Percentiles rank a stretch among this genome's conserved stretches.
Conservation (phyloP, 2,113 vertebrate genomes). For the Prionailurus viverrinus region DNA sequence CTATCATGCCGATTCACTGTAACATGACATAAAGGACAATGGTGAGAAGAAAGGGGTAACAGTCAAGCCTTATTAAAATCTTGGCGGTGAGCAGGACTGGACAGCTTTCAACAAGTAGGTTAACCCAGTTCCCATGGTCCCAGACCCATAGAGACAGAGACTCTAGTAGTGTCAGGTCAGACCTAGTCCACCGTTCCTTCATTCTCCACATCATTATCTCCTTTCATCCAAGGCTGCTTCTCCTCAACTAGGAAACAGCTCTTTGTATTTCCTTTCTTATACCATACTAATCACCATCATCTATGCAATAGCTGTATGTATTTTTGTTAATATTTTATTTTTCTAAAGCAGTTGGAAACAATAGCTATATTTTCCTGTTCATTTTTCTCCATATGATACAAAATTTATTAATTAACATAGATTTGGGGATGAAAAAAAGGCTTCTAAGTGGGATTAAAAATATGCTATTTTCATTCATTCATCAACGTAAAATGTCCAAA, state of each 20-base stretch:
- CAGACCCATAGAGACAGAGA: background rate
- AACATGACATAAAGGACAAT: background rate
- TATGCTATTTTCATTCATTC: background rate
- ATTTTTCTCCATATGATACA: background rate
- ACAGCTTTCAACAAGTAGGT: background rate
- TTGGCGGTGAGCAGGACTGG: background rate
- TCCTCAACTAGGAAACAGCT: background rate
- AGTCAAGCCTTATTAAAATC: background rate
- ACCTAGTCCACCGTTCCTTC: background rate
- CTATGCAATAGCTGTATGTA: background rate
- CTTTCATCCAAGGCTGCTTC: background rate
- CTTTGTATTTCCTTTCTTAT: background rate
- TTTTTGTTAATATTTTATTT: background rate
- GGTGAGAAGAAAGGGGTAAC: background rate
- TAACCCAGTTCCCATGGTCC: background rate
- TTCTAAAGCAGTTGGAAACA: background rate
- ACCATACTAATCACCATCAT: background rate
- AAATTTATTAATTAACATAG: background rate
- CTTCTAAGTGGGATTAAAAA: constrained; percentile 7
- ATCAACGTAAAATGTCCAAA: background rate
- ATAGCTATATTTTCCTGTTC: background rate
- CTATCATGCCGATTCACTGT: background rate
- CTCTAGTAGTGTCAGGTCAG: background rate
- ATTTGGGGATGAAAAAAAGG: background rate
- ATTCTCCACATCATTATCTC: background rate